Conservation (phyloP, 2,113 vertebrate genomes). For the Proterorhinus semilunaris region DNA sequence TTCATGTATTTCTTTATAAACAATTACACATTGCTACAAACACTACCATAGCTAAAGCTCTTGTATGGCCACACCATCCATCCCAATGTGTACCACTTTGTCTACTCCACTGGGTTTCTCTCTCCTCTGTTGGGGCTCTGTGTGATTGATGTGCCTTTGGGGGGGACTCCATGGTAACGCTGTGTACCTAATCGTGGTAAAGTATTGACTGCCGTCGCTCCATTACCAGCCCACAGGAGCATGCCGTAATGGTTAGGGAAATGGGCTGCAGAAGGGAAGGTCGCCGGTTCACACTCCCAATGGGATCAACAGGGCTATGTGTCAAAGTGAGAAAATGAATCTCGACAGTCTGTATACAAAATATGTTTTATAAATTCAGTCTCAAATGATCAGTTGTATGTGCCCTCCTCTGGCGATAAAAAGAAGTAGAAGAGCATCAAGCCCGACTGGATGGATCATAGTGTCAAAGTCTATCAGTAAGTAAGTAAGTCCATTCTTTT, state of each 20-base stretch:
- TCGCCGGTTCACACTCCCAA: constrained; percentile 61
- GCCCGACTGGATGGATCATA: no score
- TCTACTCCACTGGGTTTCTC: constrained; percentile 47
- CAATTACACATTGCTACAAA: no score
- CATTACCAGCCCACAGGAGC: constrained; percentile 62
- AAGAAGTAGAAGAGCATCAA: no score
- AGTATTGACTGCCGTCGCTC: constrained; percentile 63
- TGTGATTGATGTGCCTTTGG: constrained; percentile 72
- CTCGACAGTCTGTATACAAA: constrained; percentile 28
- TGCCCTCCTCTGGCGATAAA: no score
- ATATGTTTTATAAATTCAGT: constrained; percentile 19
- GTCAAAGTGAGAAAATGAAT: constrained; percentile 42
- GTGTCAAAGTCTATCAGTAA: no score
- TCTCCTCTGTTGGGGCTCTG: constrained; percentile 48
- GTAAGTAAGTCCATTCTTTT: no score
- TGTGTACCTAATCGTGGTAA: constrained; percentile 58
- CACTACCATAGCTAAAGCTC: no score
- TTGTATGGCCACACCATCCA: constrained; percentile 31
- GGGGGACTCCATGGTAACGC: constrained; percentile 56
- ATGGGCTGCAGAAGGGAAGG: constrained; percentile 65
- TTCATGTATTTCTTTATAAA: no score
- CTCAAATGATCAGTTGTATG: constrained; percentile 1
- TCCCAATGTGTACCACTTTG: constrained; percentile 38
- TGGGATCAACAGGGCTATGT: constrained; percentile 29
- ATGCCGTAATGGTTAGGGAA: constrained; percentile 69